phyloP scores from a whole-genome alignment of 2,797 vertebrate genomes.

The Dipus sagitta region DNA sequence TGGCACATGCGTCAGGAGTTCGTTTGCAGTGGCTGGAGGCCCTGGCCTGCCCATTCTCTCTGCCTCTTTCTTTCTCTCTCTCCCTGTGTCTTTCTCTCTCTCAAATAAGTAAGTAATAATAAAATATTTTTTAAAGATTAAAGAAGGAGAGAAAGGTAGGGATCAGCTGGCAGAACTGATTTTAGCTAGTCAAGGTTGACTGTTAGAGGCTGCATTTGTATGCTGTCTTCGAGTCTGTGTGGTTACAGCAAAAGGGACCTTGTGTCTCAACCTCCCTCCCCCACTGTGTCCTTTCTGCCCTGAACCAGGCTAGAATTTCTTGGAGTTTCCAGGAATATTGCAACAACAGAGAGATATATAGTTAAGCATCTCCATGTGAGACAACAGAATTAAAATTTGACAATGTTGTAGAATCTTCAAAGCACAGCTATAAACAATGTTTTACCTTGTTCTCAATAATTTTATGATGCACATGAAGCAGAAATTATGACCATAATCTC shows the following conservation, averaged over 20 bases:
- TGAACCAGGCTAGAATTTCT: not conserved
- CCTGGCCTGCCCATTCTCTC: too few species aligned
- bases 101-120: too few species aligned
- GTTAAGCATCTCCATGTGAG: not conserved
- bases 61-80: too few species aligned
- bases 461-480: constrained; percentile 32
- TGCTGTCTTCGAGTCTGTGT: not conserved
- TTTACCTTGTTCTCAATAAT: constrained; percentile 54
- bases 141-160: not conserved
- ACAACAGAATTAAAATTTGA: constrained; percentile 20
- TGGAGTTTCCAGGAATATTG: not conserved
- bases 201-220: fast-evolving
- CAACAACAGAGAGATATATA: not conserved
- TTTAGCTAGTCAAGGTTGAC: not conserved
- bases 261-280: not conserved
- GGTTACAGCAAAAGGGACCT: not conserved
- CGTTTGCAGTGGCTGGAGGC: too few species aligned
- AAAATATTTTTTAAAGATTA: too few species aligned
- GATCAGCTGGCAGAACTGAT: not conserved
- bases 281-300: not conserved
- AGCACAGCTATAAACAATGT: not conserved
- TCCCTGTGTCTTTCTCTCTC: too few species aligned
- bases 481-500: not conserved
- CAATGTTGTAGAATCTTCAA: not conserved
- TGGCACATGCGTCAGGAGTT: too few species aligned